Evolutionary conservation across 2,797 vertebrate species (phyloP).

Genomic region (Leptatherina wallacei): DNA sequence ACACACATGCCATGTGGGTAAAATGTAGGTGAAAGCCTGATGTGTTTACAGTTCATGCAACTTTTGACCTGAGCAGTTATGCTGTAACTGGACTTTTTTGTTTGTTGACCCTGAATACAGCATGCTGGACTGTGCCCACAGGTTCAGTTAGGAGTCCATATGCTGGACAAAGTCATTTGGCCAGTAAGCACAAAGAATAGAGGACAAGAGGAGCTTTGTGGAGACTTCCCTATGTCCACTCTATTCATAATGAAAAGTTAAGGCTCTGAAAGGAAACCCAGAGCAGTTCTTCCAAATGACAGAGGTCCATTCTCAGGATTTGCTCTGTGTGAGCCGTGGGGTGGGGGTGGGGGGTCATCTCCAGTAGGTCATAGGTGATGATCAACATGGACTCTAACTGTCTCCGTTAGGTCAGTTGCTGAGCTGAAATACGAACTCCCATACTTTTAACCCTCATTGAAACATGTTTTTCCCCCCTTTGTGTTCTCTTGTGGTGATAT

Average conservation of each 20-base stretch:
- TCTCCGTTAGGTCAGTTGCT: slow-evolving; percentile 15
- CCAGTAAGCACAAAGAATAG: slow-evolving; percentile 62
- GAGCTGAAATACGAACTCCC: slow-evolving; percentile 24
- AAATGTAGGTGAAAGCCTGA: slow-evolving; percentile 1
- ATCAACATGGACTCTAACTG: slow-evolving; percentile 13
- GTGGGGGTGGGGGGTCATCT: slow-evolving; percentile 29
- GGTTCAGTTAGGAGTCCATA: slow-evolving; percentile 27
- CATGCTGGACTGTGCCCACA: slow-evolving; percentile 17
- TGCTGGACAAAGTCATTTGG: slow-evolving; percentile 47
- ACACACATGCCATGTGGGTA: slow-evolving; percentile 15
- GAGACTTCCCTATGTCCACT: slow-evolving; percentile 16
- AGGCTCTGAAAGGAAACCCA: slow-evolving; percentile 53
- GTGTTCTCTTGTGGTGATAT: slow-evolving; percentile 8
- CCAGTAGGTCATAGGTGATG: slow-evolving; percentile 29
- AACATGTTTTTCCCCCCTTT: slow-evolving; percentile 12
- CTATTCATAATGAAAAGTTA: slow-evolving; percentile 49
- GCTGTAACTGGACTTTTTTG: slow-evolving; percentile 6
- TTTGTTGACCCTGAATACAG: slow-evolving; percentile 16
- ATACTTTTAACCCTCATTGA: neutral
- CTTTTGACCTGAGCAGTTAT: slow-evolving; percentile 4
- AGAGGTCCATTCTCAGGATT: slow-evolving; percentile 34
- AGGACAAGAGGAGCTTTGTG: slow-evolving; percentile 35
- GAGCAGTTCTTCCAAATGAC: slow-evolving; percentile 47
- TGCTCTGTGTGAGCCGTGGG: slow-evolving; percentile 23
- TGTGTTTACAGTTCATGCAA: slow-evolving; percentile 16